These are phyloP conservation scores for Nymphalis c-album DNA, from an alignment of 2,888 invertebrate genomes.

Conservation along the genomic window DNA sequence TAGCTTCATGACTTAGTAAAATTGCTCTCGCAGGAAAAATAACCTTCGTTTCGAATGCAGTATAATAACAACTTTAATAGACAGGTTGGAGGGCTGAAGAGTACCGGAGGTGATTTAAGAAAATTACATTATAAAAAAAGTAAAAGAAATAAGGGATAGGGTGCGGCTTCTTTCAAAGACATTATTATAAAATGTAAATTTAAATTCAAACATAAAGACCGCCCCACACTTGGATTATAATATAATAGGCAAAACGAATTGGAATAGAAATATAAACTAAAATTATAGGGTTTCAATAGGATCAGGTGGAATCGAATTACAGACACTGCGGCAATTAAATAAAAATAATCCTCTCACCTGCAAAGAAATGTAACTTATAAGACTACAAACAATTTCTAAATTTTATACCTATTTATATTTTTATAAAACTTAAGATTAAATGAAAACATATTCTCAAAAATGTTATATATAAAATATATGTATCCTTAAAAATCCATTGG, in stretches of 20 bases:
- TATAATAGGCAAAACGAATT: constrained; percentile 44
- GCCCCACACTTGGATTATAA: constrained; percentile 49
- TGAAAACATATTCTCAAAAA: neutral
- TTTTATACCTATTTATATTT: no score
- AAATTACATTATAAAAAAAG: constrained; percentile 78
- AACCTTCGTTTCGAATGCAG: constrained; percentile 21
- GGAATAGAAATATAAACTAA: constrained; percentile 33
- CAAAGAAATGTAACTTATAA: neutral
- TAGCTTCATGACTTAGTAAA: neutral
- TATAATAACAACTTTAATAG: constrained; percentile 51
- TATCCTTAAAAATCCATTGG: constrained; percentile 10
- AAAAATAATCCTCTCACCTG: neutral
- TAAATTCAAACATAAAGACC: constrained; percentile 72
- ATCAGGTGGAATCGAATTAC: constrained; percentile 24
- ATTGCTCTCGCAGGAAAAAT: neutral
- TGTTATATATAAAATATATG: neutral
- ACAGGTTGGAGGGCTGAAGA: constrained; percentile 57
- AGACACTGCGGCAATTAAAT: constrained; percentile 1
- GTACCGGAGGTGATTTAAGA: constrained; percentile 69
- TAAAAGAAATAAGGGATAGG: constrained; percentile 59
- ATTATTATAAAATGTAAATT: constrained; percentile 76
- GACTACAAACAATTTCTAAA: neutral
- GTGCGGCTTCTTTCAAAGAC: constrained; percentile 63
- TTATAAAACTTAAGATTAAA: no score
- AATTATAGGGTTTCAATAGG: constrained; percentile 19